Evolutionary conservation across 1,140 invertebrate genomes (phyloP).

Genomic region (Pseudachorutes palmiensis): DNA sequence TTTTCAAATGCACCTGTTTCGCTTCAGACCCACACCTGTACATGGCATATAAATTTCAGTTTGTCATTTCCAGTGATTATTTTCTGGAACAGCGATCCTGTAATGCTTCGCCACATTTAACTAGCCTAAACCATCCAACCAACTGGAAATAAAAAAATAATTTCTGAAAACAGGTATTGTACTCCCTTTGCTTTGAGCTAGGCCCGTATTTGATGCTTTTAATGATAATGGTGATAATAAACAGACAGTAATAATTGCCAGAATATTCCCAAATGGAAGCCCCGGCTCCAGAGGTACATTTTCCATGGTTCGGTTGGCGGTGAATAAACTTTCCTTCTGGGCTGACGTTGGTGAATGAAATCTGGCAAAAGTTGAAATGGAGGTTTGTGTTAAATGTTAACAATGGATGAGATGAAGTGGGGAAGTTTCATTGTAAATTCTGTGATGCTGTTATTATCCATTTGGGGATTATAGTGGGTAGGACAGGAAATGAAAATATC

Average conservation of each 20-base stretch:
- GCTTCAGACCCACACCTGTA: too few species aligned
- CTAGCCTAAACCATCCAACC: background rate
- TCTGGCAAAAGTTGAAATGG: background rate
- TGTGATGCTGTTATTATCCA: too few species aligned
- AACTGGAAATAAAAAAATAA: background rate
- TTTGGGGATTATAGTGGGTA: too few species aligned
- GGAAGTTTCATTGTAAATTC: too few species aligned
- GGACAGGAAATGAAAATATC: too few species aligned
- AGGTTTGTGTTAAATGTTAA: too few species aligned
- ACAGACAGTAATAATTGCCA: background rate
- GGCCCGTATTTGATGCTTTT: slow-evolving; percentile 1
- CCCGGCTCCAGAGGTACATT: background rate
- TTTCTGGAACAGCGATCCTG: background rate
- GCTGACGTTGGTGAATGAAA: background rate
- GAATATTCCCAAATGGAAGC: background rate
- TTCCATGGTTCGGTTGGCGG: background rate
- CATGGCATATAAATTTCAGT: too few species aligned
- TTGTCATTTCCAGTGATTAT: too few species aligned
- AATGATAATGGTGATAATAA: slow-evolving; percentile 7
- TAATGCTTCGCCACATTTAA: background rate
- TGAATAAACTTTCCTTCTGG: slow-evolving; percentile 4
- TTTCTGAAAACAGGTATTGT: too few species aligned
- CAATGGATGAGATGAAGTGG: too few species aligned
- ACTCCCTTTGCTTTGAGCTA: background rate
- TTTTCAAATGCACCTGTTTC: too few species aligned